Percentiles rank a stretch among this genome's conserved stretches.
phyloP scores from a whole-genome alignment of 2,888 invertebrate species.

The Caenorhabditis wallacei region DNA sequence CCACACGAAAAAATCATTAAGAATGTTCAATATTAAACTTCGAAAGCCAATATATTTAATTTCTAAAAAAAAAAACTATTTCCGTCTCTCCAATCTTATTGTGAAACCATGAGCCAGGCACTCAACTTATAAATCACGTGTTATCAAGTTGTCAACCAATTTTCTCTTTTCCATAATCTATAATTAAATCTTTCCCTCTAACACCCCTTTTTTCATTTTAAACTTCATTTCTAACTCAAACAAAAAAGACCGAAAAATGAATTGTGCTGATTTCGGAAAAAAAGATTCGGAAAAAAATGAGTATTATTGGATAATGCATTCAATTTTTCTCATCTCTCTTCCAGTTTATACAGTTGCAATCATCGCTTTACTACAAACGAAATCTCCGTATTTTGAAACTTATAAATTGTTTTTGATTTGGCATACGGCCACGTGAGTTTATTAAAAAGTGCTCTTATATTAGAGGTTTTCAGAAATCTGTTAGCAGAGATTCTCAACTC shows the following conservation, averaged over 20 bases:
- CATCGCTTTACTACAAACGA: slow-evolving; percentile 18
- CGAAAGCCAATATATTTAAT: too few species aligned
- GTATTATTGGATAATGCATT: slow-evolving; percentile 37
- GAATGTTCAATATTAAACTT: too few species aligned
- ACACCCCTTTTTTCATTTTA: not conserved
- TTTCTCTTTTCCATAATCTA: not conserved
- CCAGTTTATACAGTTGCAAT: slow-evolving; percentile 33
- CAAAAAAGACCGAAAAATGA: too few species aligned
- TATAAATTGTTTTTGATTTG: slow-evolving; percentile 42
- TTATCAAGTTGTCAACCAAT: not conserved
- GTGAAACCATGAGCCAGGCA: not conserved
- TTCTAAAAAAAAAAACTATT: too few species aligned
- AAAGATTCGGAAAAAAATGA: not conserved
- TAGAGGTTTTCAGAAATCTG: slow-evolving; percentile 24
- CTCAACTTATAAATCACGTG: not conserved
- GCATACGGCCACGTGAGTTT: slow-evolving; percentile 32
- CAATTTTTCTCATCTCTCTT: slow-evolving; percentile 5
- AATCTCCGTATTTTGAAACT: slow-evolving; percentile 37
- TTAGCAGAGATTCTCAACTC: slow-evolving; percentile 29
- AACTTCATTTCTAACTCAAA: not conserved
- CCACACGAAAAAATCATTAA: too few species aligned
- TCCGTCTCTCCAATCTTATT: not conserved
- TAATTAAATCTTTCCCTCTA: not conserved
- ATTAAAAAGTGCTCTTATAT: not conserved
- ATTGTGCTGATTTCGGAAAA: not conserved